Base-by-base conservation (phyloP, 2,888 invertebrate genomes). In the Pomacea canaliculata region DNA sequence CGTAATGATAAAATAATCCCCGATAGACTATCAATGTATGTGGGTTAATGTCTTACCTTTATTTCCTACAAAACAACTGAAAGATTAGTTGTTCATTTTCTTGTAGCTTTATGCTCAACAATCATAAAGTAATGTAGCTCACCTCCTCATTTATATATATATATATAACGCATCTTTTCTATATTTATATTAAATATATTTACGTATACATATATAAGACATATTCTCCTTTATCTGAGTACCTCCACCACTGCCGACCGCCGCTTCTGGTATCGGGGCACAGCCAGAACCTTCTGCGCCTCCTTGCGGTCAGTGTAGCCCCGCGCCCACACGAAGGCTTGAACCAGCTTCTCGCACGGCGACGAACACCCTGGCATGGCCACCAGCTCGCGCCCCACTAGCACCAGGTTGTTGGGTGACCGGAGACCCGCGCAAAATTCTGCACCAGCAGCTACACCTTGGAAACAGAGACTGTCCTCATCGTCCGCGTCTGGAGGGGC, bases 161-260 rank as follows among this genome's bases (percentile, higher is more conserved):
- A 37, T 37, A 37, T 37, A 37, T 37, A 5, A 5, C 3, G 1
- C 37, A 37, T 37, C 37, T 5, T 5, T 37, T 37, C 37, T 37
- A 37, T 37, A 0, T 37, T 37, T 37, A 37, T 37, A 37, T 5
- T 37, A 37, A 37, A 37, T 37, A 37, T 37, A 23, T 23, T 23
- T 23, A 23, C 23, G 23, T 23, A 37, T 5, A 37, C 0, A 37
- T 37, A 37, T 37, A 37, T 37, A 37, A 37, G 37, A 37, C 37
- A 37, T 5, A 37, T 37, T 37, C 37, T 37, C 37, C 37, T 37
- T 3, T 37, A 37, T 37, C 1, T 37, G 1, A 3, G 48, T 83
- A 83, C 83, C 82, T 84, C 81, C 16, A 83, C 83, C 23, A 84
- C 78, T 3, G 84, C 84, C 5, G 84, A 83, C 27, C 84, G 77